These are phyloP conservation scores for Anastrepha ludens DNA, from an alignment of 1,140 invertebrate species.

Conservation along the genomic window DNA sequence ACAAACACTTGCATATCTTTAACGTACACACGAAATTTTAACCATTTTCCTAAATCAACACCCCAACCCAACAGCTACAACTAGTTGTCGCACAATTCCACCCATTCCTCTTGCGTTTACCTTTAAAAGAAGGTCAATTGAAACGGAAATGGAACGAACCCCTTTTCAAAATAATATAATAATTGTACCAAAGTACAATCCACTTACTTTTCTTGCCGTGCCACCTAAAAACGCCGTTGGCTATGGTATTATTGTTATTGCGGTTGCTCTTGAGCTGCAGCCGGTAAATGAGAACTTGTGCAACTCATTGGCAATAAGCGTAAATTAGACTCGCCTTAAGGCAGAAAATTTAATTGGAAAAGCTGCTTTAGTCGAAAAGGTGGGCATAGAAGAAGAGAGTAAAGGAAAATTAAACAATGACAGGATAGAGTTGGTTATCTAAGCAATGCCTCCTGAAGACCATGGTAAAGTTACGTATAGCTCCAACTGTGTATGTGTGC, in stretches of 20 bases:
- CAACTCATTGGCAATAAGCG: conserved; percentile 51
- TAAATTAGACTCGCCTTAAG: conserved; percentile 50
- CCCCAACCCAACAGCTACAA: neutral
- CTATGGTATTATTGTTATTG: conserved; percentile 37
- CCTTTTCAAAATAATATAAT: conserved; percentile 37
- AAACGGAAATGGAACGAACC: conserved; percentile 41
- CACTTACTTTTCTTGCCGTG: neutral
- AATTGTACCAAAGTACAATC: neutral
- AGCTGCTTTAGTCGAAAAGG: conserved; percentile 23
- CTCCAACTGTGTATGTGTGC: neutral
- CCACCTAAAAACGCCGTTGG: conserved; percentile 13
- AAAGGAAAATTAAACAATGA: neutral
- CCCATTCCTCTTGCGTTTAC: neutral
- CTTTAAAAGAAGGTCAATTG: conserved; percentile 25
- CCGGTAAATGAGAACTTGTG: conserved; percentile 40
- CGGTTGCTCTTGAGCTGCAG: conserved; percentile 25
- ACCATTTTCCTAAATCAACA: neutral
- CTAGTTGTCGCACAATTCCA: neutral
- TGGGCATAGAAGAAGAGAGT: neutral
- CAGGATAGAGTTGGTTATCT: neutral
- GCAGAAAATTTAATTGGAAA: conserved; percentile 47
- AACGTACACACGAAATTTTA: neutral
- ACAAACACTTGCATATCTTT: neutral
- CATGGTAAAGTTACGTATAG: neutral
- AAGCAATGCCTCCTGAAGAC: neutral